Evolutionary conservation across 2,888 invertebrate species (phyloP), one percentile per base, ranked within the genome.

Genomic region (Coenonympha arcania): DNA sequence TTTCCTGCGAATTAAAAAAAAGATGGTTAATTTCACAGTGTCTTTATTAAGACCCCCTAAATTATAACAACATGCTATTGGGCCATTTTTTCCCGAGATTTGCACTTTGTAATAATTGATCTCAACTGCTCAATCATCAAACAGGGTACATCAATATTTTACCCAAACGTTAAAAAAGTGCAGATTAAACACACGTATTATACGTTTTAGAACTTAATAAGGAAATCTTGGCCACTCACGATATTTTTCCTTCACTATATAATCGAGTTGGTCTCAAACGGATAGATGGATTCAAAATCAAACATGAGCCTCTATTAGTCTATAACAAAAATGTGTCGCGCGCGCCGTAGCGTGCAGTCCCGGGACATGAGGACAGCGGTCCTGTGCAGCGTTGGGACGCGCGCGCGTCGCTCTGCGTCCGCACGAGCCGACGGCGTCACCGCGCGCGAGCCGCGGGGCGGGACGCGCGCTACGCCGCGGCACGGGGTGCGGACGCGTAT

Each of bases 321-420:
- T n/a, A n/a, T n/a, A n/a, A n/a, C 18, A 13, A n/a, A 30, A 57
- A 56, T 90, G 89, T 90, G 66, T 73, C 70, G 76, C 64, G 58
- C 64, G 68, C 76, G 82, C 71, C 86, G 87, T 88, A 90, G 90
- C 91, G 60, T 90, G 74, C 88, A 87, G 86, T 88, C 88, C 88
- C 61, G 50, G 88, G 88, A 92, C 93, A 93, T 93, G 92, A 89
- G 82, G 91, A 93, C 92, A 93, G 93, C 87, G 93, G 93, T 90
- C 89, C 90, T 90, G 74, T 84, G 87, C 87, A 92, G 91, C 91
- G 90, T 90, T 90, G 88, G 79, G 86, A 82, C 79, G 79, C 67
- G 71, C 73, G 72, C 71, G 71, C 55, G 22, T 43, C 31, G 39
- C 52, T 56, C 65, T 92, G 90, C 92, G 91, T 89, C 89, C 89